Evolutionary conservation across 1,140 invertebrate genomes (phyloP).

Genomic region (Eubasilissa regina): DNA sequence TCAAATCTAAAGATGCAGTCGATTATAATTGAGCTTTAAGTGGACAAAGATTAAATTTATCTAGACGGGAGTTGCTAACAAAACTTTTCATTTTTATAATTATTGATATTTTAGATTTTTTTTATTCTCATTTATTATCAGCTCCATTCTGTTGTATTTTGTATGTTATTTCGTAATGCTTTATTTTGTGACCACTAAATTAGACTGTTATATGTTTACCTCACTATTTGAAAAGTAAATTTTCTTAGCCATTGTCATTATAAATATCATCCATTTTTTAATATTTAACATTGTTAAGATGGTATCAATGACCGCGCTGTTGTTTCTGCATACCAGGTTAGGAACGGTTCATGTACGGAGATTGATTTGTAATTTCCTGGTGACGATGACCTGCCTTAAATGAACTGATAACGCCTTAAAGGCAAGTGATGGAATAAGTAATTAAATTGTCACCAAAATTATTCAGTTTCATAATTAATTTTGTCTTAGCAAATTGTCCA

Average conservation of each 20-base stretch:
- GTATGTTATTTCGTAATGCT: not conserved
- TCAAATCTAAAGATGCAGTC: too few species aligned
- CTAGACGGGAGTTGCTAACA: too few species aligned
- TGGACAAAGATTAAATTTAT: too few species aligned
- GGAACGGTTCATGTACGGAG: not conserved
- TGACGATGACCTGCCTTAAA: not conserved
- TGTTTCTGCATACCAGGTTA: too few species aligned
- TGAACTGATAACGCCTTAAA: constrained; percentile 10
- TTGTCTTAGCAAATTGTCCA: not conserved
- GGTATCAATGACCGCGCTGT: too few species aligned
- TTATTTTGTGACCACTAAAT: constrained; percentile 4
- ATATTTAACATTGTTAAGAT: not conserved
- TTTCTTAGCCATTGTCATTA: not conserved
- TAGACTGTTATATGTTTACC: too few species aligned
- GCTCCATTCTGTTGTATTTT: too few species aligned
- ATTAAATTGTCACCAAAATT: not conserved
- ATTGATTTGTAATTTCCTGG: constrained; percentile 8
- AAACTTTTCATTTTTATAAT: too few species aligned
- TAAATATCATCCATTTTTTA: not conserved
- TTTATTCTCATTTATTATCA: too few species aligned
- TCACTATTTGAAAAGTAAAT: not conserved
- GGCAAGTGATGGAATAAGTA: constrained; percentile 9
- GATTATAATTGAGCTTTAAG: too few species aligned
- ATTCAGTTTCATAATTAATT: not conserved
- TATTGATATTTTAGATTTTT: too few species aligned